These are phyloP conservation scores for Verasper variegatus DNA, from an alignment of 2,113 vertebrate genomes.

Conservation along the genomic window DNA sequence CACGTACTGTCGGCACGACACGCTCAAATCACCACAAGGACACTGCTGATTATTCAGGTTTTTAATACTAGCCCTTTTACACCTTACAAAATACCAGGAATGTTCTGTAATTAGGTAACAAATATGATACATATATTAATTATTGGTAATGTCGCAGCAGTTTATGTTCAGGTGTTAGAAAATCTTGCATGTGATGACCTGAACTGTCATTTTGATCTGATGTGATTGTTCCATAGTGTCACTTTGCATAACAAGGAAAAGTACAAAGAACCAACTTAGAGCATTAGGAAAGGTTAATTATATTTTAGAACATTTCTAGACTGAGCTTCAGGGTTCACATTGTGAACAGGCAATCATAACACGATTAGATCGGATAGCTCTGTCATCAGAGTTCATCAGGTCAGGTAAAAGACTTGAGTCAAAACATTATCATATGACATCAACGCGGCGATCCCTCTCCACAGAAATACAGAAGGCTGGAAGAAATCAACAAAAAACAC, in stretches of 20 bases:
- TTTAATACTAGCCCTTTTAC: constrained; percentile 35
- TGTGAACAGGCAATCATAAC: background rate
- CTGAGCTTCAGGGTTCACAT: constrained; percentile 10
- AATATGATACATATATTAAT: background rate
- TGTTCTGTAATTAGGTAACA: background rate
- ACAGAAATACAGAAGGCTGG: background rate
- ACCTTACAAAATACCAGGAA: background rate
- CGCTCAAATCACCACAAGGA: constrained; percentile 5
- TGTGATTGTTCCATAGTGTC: constrained; percentile 1
- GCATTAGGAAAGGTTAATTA: background rate
- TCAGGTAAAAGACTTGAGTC: constrained; percentile 8
- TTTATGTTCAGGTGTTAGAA: background rate
- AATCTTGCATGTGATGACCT: background rate
- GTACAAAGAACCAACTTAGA: background rate
- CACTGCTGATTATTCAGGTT: background rate
- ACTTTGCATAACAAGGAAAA: constrained; percentile 11
- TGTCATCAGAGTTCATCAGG: constrained; percentile 51
- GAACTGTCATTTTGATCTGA: background rate
- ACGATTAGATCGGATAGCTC: background rate
- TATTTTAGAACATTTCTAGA: background rate
- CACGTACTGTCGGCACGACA: background rate
- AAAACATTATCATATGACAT: constrained; percentile 36
- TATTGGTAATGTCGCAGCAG: constrained; percentile 3
- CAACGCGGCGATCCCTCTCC: background rate
- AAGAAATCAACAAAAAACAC: background rate